Evolutionary conservation across 2,797 vertebrate genomes (phyloP), one percentile per base, ranked within the genome.

Genomic region (Channa striata): DNA sequence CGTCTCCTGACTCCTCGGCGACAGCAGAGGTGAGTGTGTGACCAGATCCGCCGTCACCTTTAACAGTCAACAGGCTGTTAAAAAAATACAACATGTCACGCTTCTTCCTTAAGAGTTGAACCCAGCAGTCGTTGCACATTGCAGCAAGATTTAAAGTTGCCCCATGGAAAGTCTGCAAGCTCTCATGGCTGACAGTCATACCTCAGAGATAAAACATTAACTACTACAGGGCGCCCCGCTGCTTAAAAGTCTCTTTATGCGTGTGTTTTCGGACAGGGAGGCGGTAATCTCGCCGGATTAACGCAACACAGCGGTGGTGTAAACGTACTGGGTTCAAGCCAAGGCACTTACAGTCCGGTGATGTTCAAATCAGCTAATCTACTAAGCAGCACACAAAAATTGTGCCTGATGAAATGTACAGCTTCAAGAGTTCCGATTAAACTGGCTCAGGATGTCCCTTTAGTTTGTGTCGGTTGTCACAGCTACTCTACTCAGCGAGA

Each of bases 21-120:
- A 91, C 91, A 91, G 90, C 86, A 70, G 83, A 91, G 91, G 93
- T 94, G 86, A 91, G 91, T 89, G 74, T 61, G 65, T 44, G 67
- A 30, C 47, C 50, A n/a, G 20, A 57, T 49, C 51, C 33, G 17
- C 43, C 39, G 8, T 7, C 47, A n/a, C 36, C 1, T 3, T 37
- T 12, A 8, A 33, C n/a, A 23, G 7, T 11, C 2, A 34, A 60
- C 37, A 21, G 0, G 2, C 14, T 12, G 1, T n/a, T n/a, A 21
- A n/a, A 60, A 5, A 47, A 1, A 2, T 16, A 11, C 0, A 9
- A 23, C 4, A 17, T 17, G 3, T 6, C 17, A 8, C 14, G 30
- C 17, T 17, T 21, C 2, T 14, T n/a, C 11, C 20, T 37, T 11
- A 20, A 50, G n/a, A n/a, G 11, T 13, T 57, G 19, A 11, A 13